A percentile compares a stretch with the other conserved stretches of the same genome.
Conservation (phyloP, 2,797 vertebrate genomes). For the Phoebastria nigripes region DNA sequence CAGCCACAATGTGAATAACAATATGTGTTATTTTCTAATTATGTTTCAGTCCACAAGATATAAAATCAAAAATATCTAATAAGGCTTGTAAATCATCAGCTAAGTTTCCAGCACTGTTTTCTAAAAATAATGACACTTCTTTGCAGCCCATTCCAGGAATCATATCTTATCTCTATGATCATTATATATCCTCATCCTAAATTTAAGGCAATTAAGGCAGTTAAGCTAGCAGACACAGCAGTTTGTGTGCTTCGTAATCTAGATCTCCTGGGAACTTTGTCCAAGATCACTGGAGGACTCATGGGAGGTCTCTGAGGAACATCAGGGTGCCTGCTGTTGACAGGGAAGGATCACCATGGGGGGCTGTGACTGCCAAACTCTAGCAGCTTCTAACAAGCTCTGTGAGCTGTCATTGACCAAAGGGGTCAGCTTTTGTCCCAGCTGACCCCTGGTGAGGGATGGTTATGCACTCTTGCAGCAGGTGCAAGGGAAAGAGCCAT, state of each 20-base stretch:
- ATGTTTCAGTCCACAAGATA: neutral
- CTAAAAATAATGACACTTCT: neutral
- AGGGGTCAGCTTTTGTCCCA: neutral
- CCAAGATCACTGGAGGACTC: neutral
- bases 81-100: neutral
- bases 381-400: neutral
- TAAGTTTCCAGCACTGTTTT: neutral
- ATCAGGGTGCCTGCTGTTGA: neutral
- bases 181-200: neutral
- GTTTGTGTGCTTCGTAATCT: neutral
- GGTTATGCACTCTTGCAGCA: neutral
- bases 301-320: neutral
- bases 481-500: fast-evolving
- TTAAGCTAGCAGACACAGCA: neutral
- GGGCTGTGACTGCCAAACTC: neutral
- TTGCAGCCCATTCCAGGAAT: neutral
- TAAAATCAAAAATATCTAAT: neutral
- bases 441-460: neutral
- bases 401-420: neutral
- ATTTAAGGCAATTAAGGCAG: neutral
- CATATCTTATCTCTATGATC: neutral
- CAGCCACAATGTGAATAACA: neutral
- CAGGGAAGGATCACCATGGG: too few species aligned
- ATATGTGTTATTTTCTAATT: neutral
- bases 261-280: neutral